Conservation (phyloP, 2,113 vertebrate genomes). For the Pseudorasbora parva region DNA sequence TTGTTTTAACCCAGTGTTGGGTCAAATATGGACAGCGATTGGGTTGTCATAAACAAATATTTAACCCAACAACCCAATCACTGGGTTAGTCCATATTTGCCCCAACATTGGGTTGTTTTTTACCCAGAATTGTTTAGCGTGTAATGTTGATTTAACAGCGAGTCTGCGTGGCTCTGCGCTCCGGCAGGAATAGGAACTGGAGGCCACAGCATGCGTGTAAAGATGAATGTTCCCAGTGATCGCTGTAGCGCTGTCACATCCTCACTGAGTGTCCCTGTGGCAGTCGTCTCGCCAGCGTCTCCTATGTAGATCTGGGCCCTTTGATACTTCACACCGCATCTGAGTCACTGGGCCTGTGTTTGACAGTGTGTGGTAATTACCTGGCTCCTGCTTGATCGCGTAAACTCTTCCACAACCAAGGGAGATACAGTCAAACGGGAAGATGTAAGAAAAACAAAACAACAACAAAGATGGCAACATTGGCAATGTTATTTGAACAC, state of each 20-base stretch:
- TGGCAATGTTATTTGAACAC: slow-evolving; percentile 70
- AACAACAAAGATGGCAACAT: slow-evolving; percentile 68
- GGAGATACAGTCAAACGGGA: slow-evolving; percentile 63
- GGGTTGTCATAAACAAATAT: too few species aligned
- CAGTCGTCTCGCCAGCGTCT: slow-evolving; percentile 42
- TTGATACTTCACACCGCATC: slow-evolving; percentile 80
- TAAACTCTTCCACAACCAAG: slow-evolving; percentile 74
- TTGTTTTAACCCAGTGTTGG: too few species aligned
- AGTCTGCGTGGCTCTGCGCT: neutral
- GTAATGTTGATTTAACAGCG: too few species aligned
- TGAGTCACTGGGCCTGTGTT: slow-evolving; percentile 76
- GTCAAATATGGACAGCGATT: too few species aligned
- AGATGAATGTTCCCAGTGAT: slow-evolving; percentile 59
- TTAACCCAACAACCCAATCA: too few species aligned
- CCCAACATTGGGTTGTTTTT: too few species aligned
- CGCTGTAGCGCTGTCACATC: slow-evolving; percentile 68
- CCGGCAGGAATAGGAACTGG: neutral
- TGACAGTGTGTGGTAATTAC: slow-evolving; percentile 80
- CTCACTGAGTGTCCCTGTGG: slow-evolving; percentile 60
- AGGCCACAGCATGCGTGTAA: slow-evolving; percentile 50
- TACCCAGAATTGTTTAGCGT: too few species aligned
- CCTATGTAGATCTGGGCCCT: slow-evolving; percentile 74
- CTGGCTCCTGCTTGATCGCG: slow-evolving; percentile 74
- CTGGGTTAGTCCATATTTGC: too few species aligned
- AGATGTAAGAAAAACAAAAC: slow-evolving; percentile 59